Conservation (phyloP, 1,140 invertebrate species). For the Phymastichus coffea region DNA sequence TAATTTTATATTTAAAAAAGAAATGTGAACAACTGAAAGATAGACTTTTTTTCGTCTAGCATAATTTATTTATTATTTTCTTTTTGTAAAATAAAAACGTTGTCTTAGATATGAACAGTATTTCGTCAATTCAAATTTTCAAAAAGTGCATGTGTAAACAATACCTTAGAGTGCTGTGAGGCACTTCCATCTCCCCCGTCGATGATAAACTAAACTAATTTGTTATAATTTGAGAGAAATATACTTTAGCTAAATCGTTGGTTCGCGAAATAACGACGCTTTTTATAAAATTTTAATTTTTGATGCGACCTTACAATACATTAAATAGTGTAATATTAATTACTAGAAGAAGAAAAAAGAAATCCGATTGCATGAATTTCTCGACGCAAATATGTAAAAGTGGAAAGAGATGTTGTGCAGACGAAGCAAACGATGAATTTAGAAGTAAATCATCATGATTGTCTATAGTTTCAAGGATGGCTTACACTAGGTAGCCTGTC, state of each 20-base stretch:
- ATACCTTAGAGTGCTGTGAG: too few species aligned
- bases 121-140: constrained; percentile 17
- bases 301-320: constrained; percentile 50
- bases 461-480: constrained; percentile 55
- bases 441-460: constrained; percentile 47
- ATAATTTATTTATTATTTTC: too few species aligned
- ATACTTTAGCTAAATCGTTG: constrained; percentile 17
- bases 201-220: constrained; percentile 18
- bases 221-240: constrained; percentile 15
- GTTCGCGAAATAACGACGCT: constrained; percentile 48
- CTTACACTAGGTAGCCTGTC: constrained; percentile 49
- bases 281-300: constrained; percentile 59
- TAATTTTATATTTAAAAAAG: neutral
- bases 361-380: constrained; percentile 24
- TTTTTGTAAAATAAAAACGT: neutral
- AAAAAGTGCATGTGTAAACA: constrained; percentile 10
- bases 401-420: constrained; percentile 28
- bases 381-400: constrained; percentile 28
- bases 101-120: neutral
- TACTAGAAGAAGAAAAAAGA: constrained; percentile 33
- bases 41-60: too few species aligned
- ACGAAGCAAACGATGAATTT: constrained; percentile 33
- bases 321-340: constrained; percentile 46
- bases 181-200: too few species aligned
- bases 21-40: too few species aligned